Evolutionary conservation across 1,140 invertebrate genomes (phyloP).

Genomic region (Calephelis nemesis): DNA sequence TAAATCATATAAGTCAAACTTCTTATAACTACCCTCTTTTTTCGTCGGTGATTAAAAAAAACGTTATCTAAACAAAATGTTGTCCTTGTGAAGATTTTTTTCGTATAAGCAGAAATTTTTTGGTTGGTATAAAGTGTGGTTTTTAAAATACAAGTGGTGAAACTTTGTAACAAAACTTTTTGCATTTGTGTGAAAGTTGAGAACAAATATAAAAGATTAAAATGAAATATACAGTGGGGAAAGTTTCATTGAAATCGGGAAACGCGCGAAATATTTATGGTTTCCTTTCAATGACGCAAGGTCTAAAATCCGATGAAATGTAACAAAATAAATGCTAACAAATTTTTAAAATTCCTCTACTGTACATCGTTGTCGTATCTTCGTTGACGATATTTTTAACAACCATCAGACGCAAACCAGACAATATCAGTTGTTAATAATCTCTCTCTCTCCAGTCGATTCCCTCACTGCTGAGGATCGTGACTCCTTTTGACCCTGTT

Average conservation of each 20-base stretch:
- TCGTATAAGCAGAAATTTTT: neutral
- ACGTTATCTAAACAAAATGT: too few species aligned
- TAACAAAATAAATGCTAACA: neutral
- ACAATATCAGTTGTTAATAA: too few species aligned
- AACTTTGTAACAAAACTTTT: slow-evolving; percentile 6
- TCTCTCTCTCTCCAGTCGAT: too few species aligned
- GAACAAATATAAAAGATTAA: slow-evolving; percentile 14
- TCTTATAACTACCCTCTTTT: too few species aligned
- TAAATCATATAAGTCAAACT: too few species aligned
- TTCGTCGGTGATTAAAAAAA: too few species aligned
- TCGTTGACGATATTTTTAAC: too few species aligned
- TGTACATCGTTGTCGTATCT: too few species aligned
- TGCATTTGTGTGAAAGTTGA: slow-evolving; percentile 9
- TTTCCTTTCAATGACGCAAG: neutral
- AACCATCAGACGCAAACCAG: too few species aligned
- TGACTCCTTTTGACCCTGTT: too few species aligned
- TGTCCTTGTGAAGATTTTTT: neutral
- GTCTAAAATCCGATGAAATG: neutral
- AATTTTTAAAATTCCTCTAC: neutral
- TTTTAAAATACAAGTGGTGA: neutral
- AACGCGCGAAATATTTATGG: slow-evolving; percentile 6
- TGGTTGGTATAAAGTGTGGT: neutral
- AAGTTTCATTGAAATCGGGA: slow-evolving; percentile 4
- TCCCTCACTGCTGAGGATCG: too few species aligned
- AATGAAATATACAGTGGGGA: slow-evolving; percentile 2